A percentile compares a stretch with the other conserved stretches of the same genome.
Evolutionary conservation across 2,113 vertebrate species (phyloP).

Genomic region (Elgaria multicarinata): DNA sequence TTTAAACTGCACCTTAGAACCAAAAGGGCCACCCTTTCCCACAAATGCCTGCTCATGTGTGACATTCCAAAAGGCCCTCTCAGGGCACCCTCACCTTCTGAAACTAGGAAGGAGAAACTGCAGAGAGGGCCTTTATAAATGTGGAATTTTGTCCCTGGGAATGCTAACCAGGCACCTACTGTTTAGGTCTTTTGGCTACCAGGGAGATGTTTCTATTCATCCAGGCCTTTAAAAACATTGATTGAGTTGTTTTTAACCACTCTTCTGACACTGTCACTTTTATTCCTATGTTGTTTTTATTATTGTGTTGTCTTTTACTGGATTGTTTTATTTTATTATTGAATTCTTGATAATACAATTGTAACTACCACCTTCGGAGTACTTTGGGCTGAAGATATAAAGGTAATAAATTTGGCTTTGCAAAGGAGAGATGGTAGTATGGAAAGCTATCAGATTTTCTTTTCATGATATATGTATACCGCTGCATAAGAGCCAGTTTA

Average conservation of each 20-base stretch:
- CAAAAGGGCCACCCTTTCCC: too few relatives aligned
- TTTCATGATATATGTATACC: not conserved
- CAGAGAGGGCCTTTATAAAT: too few relatives aligned
- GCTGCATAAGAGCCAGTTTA: accelerated
- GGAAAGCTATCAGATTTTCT: conserved; percentile 13
- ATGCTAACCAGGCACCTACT: too few relatives aligned
- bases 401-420: not conserved
- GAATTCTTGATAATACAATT: not conserved
- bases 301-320: not conserved
- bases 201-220: too few relatives aligned
- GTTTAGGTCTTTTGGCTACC: too few relatives aligned
- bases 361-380: not conserved
- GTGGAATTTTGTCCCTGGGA: too few relatives aligned
- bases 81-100: too few relatives aligned
- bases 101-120: too few relatives aligned
- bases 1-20: too few relatives aligned
- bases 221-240: not conserved
- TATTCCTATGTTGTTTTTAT: not conserved
- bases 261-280: not conserved
- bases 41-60: too few relatives aligned
- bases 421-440: not conserved
- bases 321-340: not conserved
- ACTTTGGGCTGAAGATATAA: not conserved
- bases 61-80: too few relatives aligned
- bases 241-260: not conserved